Evolutionary conservation across 2,113 vertebrate genomes (phyloP).

Genomic region (Ictidomys tridecemlineatus): DNA sequence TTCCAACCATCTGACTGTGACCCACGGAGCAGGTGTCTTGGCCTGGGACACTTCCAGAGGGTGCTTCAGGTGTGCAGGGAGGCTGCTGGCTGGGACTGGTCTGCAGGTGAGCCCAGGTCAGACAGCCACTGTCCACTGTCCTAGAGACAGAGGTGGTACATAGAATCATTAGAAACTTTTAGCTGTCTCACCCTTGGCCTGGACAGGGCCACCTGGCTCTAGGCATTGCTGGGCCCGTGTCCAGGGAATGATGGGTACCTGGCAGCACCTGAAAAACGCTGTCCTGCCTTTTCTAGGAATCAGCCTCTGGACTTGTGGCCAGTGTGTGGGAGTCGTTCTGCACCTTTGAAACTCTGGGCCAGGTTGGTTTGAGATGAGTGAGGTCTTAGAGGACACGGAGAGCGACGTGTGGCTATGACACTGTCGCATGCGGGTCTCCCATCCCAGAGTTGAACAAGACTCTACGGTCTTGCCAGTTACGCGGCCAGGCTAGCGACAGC

Average conservation of each 20-base stretch:
- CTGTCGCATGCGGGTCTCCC: not conserved
- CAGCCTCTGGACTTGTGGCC: not conserved
- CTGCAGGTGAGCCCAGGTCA: not conserved
- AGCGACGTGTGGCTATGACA: not conserved
- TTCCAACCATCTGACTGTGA: not conserved
- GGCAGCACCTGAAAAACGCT: not conserved
- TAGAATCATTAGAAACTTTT: not conserved
- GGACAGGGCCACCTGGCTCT: not conserved
- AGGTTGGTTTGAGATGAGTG: not conserved
- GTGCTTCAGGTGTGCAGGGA: not conserved
- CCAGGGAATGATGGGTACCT: not conserved
- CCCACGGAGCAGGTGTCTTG: not conserved
- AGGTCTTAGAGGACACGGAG: not conserved
- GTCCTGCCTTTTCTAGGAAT: not conserved
- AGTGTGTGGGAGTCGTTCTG: fast-evolving
- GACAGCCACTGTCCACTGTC: fast-evolving
- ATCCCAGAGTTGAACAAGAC: not conserved
- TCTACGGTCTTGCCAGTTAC: not conserved
- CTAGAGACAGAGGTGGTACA: not conserved
- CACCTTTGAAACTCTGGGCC: conserved; percentile 21
- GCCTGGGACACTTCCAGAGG: not conserved
- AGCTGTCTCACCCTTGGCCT: not conserved
- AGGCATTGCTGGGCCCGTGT: fast-evolving
- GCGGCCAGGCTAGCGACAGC: not conserved
- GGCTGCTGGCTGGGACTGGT: not conserved